Evolutionary conservation across 1,140 invertebrate genomes (phyloP).

Genomic region (Bombus affinis): DNA sequence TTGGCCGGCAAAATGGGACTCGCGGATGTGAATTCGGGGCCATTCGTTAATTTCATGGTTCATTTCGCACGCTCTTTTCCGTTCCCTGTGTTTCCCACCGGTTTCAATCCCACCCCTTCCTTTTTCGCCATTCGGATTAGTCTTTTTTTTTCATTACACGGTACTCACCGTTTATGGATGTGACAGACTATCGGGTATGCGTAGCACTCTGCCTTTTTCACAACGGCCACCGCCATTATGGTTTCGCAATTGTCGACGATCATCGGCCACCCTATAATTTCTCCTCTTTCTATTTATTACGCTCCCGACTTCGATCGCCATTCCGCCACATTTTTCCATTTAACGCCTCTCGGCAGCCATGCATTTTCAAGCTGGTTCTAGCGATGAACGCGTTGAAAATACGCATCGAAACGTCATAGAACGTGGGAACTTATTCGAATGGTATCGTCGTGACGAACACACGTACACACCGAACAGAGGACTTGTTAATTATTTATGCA

Average conservation of each 20-base stretch:
- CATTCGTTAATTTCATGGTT: slow-evolving; percentile 75
- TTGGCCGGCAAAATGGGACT: slow-evolving; percentile 66
- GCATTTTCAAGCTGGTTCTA: not conserved
- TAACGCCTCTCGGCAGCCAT: not conserved
- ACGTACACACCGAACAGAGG: not conserved
- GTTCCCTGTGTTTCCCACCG: slow-evolving; percentile 6
- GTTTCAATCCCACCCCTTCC: not conserved
- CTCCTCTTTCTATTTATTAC: slow-evolving; percentile 35
- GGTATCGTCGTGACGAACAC: not conserved
- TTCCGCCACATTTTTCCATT: not conserved
- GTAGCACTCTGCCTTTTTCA: slow-evolving; percentile 53
- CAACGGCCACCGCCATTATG: slow-evolving; percentile 37
- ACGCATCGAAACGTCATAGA: too few relatives aligned
- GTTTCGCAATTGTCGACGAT: slow-evolving; percentile 61
- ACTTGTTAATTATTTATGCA: slow-evolving; percentile 37
- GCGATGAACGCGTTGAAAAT: not conserved
- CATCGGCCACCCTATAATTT: slow-evolving; percentile 41
- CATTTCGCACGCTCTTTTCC: slow-evolving; percentile 65
- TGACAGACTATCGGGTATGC: slow-evolving; percentile 49
- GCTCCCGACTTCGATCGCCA: not conserved
- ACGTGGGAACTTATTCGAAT: slow-evolving; percentile 7
- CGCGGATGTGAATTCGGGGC: slow-evolving; percentile 65
- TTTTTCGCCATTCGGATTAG: not conserved
- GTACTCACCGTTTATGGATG: slow-evolving; percentile 61
- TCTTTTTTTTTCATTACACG: slow-evolving; percentile 61